Evolutionary conservation across 2,113 vertebrate species (phyloP).

Genomic region (Anguilla japonica): DNA sequence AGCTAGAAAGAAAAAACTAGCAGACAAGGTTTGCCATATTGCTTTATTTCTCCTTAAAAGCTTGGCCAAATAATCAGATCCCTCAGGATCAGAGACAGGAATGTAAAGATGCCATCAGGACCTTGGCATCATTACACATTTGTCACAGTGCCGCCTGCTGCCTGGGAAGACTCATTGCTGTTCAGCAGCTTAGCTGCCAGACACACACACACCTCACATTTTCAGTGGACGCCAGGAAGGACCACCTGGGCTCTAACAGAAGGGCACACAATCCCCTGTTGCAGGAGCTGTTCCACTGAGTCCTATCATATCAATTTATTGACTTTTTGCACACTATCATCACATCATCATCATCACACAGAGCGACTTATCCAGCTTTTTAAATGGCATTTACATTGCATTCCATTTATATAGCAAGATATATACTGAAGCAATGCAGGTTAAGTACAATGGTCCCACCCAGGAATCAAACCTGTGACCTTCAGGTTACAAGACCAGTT

Average conservation of each 20-base stretch:
- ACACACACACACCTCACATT: not conserved
- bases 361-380: too few relatives aligned
- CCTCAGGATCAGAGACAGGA: not conserved
- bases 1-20: not conserved
- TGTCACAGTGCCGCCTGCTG: conserved; percentile 41
- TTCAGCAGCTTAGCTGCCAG: not conserved
- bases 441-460: too few relatives aligned
- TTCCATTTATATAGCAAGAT: too few relatives aligned
- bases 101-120: not conserved
- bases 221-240: not conserved
- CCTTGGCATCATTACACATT: conserved; percentile 19
- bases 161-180: not conserved
- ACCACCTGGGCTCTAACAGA: not conserved
- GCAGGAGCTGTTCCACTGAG: not conserved
- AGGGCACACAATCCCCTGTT: not conserved
- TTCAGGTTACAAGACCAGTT: too few relatives aligned
- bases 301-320: conserved; percentile 4
- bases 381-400: too few relatives aligned
- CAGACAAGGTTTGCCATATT: not conserved
- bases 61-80: not conserved
- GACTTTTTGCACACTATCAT: conserved; percentile 7
- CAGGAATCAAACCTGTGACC: too few relatives aligned
- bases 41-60: not conserved
- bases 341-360: too few relatives aligned
- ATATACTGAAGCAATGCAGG: too few relatives aligned